phyloP scores from a whole-genome alignment of 2,797 vertebrate genomes.

The Jordanella pulchra region DNA sequence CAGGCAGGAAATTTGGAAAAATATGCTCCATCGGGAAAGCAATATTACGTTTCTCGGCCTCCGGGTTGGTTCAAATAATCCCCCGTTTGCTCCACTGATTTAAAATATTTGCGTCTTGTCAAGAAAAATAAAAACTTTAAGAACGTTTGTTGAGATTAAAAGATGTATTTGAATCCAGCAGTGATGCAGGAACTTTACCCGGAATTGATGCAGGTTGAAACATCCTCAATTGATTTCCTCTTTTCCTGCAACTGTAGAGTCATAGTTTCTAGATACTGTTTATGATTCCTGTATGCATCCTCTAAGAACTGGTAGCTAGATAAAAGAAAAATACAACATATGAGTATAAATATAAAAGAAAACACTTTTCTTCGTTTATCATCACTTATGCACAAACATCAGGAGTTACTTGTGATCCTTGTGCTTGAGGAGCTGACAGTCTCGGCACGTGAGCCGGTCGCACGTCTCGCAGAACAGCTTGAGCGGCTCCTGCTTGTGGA shows the following conservation, averaged over 20 bases:
- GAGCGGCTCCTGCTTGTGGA: constrained; percentile 96
- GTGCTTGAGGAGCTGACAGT: constrained; percentile 96
- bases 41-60: too few relatives aligned
- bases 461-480: constrained; percentile 99
- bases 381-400: background rate
- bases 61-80: too few relatives aligned
- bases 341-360: background rate
- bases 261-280: constrained; percentile 93
- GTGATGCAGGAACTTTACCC: constrained; percentile 77
- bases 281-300: constrained; percentile 97
- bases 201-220: constrained; percentile 90
- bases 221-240: constrained; percentile 92
- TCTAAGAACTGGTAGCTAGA: constrained; percentile 95
- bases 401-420: constrained; percentile 95
- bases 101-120: background rate
- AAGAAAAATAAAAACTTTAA: background rate
- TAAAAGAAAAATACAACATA: background rate
- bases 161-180: background rate
- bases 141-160: too few relatives aligned
- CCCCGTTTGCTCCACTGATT: too few relatives aligned
- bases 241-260: constrained; percentile 96
- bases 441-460: constrained; percentile 94
- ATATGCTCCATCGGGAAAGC: too few relatives aligned
- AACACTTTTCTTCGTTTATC: background rate
- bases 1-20: too few relatives aligned